Base-by-base conservation (phyloP, 2,797 vertebrate genomes). In the Schizopygopsis malacanthus region DNA sequence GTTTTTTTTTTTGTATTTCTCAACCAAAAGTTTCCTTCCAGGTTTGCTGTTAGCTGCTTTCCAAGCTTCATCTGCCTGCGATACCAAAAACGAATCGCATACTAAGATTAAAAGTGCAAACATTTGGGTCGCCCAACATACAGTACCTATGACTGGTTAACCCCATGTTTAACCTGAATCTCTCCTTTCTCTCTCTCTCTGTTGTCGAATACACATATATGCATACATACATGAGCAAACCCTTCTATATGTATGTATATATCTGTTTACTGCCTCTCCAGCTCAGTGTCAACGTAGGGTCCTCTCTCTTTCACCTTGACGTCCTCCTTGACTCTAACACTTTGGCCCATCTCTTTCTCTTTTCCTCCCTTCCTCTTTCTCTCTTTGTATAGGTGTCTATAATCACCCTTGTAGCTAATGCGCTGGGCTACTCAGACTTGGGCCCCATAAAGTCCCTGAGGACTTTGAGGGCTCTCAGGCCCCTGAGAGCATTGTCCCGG, bases 401-500 rank as follows among this genome's bases (percentile, higher is more conserved):
- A 98, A 96, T 99, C 97, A 99, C 96, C 97, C 97, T 99, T 96
- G 94, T 99, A 98, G 98, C 98, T 98, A 99, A 99, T 98, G 98
- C 98, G 93, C 95, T 99, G 97, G 98, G 98, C 97, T 99, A 95
- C 98, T 99, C 98, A 96, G 98, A 99, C 97, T 97, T 99, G 98
- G 98, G 98, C 96, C 98, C 98, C 95, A 99, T 99, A 97, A 99
- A 99, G 94, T 99, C 98, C 96, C 97, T 99, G 97, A 99, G 98
- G 97, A 99, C 98, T 95, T 96, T 99, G 96, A 99, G 98, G 97
- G 98, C 98, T 95, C 98, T 99, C 97, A 98, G 98, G 95, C 98
- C 98, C 95, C 97, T 99, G 97, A 99, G 98, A 97, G 98, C 98
- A 96, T 97, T 99, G 94, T 99, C 98, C 96, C 98, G 98, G 96